These are phyloP conservation scores for Vidua macroura DNA, from an alignment of 2,113 vertebrate species.

Conservation along the genomic window DNA sequence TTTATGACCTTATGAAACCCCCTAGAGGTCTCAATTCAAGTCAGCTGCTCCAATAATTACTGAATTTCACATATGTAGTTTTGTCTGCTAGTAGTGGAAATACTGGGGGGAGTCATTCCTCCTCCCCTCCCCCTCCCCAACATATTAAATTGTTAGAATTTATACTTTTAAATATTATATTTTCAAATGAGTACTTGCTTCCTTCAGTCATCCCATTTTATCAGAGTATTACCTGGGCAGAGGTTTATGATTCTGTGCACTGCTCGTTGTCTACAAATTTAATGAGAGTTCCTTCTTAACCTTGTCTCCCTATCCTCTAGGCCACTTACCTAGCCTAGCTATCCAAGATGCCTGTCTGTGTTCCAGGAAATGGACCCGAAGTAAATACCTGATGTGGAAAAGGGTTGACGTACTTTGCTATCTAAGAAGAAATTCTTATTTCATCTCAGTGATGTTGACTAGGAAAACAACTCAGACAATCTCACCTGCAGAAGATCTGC, in stretches of 20 bases:
- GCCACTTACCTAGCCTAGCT: background rate
- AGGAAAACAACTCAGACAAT: background rate
- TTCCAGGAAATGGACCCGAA: background rate
- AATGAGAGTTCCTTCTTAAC: background rate
- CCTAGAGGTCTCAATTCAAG: background rate
- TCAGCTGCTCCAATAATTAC: background rate
- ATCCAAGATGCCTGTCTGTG: background rate
- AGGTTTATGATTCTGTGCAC: background rate
- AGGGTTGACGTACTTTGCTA: background rate
- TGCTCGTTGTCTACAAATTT: background rate
- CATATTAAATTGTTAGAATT: background rate
- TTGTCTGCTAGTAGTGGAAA: background rate
- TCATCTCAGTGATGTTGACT: background rate
- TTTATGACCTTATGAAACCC: background rate
- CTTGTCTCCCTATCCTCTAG: background rate
- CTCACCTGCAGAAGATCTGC: background rate
- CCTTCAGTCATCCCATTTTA: background rate
- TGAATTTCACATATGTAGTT: background rate
- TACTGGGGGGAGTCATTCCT: background rate
- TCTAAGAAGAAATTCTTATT: background rate
- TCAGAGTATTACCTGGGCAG: background rate
- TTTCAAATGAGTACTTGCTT: background rate
- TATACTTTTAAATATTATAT: background rate
- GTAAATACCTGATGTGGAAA: background rate
- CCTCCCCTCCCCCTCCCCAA: accelerated